Conservation (phyloP, 2,113 vertebrate species). For the Beaufortia kweichowensis region DNA sequence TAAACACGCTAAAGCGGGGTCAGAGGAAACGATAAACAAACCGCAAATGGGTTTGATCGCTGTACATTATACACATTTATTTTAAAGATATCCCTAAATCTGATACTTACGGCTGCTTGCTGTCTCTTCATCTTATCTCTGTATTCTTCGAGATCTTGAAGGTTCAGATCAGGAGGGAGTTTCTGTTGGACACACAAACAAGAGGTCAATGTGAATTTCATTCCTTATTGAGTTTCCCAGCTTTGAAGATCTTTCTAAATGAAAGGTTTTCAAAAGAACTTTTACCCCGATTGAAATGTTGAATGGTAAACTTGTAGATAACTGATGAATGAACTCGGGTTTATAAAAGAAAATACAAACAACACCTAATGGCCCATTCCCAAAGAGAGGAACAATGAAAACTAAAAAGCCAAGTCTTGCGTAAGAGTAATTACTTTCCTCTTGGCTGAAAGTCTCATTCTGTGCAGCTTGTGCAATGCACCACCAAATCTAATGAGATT, state of each 20-base stretch:
- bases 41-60: background rate
- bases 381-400: constrained; percentile 64
- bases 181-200: constrained; percentile 74
- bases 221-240: background rate
- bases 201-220: background rate
- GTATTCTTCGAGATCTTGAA: constrained; percentile 92
- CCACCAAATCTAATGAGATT: constrained; percentile 77
- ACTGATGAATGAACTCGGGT: background rate
- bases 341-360: constrained; percentile 60
- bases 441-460: constrained; percentile 71
- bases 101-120: constrained; percentile 88
- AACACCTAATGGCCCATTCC: constrained; percentile 54
- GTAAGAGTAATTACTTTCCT: constrained; percentile 69
- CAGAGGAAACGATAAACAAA: background rate
- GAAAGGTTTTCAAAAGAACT: background rate
- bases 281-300: background rate
- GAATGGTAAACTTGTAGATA: background rate
- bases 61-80: background rate
- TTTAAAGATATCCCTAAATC: constrained; percentile 1
- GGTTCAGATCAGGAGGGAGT: constrained; percentile 88
- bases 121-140: constrained; percentile 93
- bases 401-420: constrained; percentile 58
- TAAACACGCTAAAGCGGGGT: background rate
- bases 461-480: constrained; percentile 65
- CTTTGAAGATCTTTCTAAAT: background rate